Base-by-base conservation (phyloP, 2,113 vertebrate species). In the Pachyramphus minor region DNA sequence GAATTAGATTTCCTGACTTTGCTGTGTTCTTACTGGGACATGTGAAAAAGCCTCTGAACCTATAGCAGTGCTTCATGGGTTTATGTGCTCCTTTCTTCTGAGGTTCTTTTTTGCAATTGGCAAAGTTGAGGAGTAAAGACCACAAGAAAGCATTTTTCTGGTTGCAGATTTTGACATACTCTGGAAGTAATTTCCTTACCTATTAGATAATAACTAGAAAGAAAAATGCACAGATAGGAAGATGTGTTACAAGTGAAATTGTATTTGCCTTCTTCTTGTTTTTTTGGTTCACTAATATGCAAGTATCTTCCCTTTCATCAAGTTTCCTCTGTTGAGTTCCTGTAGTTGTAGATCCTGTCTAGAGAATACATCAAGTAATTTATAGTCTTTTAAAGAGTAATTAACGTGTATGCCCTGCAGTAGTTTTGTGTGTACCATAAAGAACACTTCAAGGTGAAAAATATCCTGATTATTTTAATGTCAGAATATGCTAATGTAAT, bases 21-120 rank as follows among this genome's bases (percentile, higher is more conserved):
- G 1, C 22, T 62, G 8, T 21, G 27, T 24, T 52, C 8, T 58
- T 58, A 4, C 1, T 45, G 23, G 25, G 47, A 2, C 18, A 1
- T 6, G 4, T 12, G 2, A 18, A 55, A 69, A 60, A n/a, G 3
- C 12, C 13, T 42, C 19, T n/a, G 35, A 14, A 16, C 30, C 33
- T 39, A 0, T 27, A 17, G 23, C 11, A 52, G 31, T 7, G 20
- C 12, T 19, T 31, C 1, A 0, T 2, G 18, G 5, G 9, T 37
- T 55, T 74, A 2, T 39, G 71, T 5, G n/a, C n/a, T 2, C 59
- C 42, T 35, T 52, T 64, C 9, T 6, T n/a, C 21, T 44, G 30
- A 73, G 53, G 30, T 8, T 25, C 11, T n/a, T 15, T 12, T 10
- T 14, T 56, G 35, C 5, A 33, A 0, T 9, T 64, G n/a, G 9